Conservation (phyloP, 1,140 invertebrate species). For the Holcopasites calliopsidis region DNA sequence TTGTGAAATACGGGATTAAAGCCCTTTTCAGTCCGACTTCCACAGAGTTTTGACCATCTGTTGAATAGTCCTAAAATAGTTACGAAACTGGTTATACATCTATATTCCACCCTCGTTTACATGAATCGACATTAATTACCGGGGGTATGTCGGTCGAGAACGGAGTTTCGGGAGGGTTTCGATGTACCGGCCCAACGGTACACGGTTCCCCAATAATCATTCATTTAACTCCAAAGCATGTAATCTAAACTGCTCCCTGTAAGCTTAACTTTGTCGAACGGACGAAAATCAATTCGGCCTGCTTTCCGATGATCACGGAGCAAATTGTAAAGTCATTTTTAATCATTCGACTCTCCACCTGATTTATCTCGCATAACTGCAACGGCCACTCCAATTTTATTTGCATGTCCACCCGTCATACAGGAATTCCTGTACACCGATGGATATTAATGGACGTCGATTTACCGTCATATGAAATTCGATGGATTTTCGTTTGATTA, state of each 20-base stretch:
- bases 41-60: neutral
- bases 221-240: neutral
- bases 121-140: constrained; percentile 1
- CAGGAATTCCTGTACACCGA: neutral
- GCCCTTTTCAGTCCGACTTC: neutral
- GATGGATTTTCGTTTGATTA: neutral
- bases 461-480: neutral
- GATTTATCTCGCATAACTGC: too few species aligned
- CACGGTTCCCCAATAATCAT: neutral
- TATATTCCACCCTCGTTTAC: neutral
- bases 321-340: constrained; percentile 17
- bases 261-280: constrained; percentile 10
- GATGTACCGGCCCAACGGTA: neutral
- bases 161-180: neutral
- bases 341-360: neutral
- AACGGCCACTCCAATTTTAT: neutral
- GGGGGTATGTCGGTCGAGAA: neutral
- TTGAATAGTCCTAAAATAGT: too few species aligned
- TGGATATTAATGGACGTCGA: too few species aligned
- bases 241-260: constrained; percentile 7
- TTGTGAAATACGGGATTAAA: neutral
- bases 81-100: neutral
- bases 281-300: neutral
- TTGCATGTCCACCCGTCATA: too few species aligned
- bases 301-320: neutral